Evolutionary conservation across 2,113 vertebrate species (phyloP).

Genomic region (Seriola quinqueradiata): DNA sequence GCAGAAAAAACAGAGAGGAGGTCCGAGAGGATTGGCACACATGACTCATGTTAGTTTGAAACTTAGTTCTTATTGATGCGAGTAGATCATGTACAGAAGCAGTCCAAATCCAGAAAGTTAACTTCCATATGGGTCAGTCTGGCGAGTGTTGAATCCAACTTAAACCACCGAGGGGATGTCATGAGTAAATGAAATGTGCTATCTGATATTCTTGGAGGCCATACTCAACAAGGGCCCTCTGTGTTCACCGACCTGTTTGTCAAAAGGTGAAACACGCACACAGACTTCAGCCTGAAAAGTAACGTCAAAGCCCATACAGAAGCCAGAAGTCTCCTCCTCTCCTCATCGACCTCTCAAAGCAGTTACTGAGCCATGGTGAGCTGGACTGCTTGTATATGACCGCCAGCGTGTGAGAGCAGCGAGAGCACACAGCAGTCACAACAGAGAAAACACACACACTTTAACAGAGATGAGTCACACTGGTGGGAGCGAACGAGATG

Average conservation of each 20-base stretch:
- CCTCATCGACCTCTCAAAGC: slow-evolving; percentile 27
- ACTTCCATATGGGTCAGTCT: slow-evolving; percentile 56
- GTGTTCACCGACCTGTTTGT: slow-evolving; percentile 55
- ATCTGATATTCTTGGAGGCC: slow-evolving; percentile 60
- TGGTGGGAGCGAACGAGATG: not conserved
- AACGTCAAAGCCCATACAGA: slow-evolving; percentile 3
- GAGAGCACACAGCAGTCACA: slow-evolving; percentile 26
- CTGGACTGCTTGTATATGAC: slow-evolving; percentile 11
- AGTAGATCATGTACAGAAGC: slow-evolving; percentile 25
- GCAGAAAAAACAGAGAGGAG: slow-evolving; percentile 44
- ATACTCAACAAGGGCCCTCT: slow-evolving; percentile 63
- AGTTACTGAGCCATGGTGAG: slow-evolving; percentile 39
- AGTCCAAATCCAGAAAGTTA: slow-evolving; percentile 40
- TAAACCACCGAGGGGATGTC: slow-evolving; percentile 35
- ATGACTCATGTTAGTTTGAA: slow-evolving; percentile 41
- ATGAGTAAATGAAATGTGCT: slow-evolving; percentile 33
- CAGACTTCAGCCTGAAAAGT: slow-evolving; percentile 27
- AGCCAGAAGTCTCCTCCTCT: slow-evolving; percentile 38
- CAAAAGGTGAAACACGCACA: slow-evolving; percentile 46
- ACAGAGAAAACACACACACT: slow-evolving; percentile 34
- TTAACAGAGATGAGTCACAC: slow-evolving; percentile 42
- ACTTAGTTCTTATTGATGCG: slow-evolving; percentile 39
- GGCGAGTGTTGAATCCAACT: slow-evolving; percentile 38
- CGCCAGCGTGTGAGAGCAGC: slow-evolving; percentile 12
- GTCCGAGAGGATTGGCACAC: slow-evolving; percentile 54